Percentiles rank a stretch among this genome's conserved stretches.
These are phyloP conservation scores for Anomalospiza imberbis DNA, from an alignment of 2,797 vertebrate species.

Conservation along the genomic window DNA sequence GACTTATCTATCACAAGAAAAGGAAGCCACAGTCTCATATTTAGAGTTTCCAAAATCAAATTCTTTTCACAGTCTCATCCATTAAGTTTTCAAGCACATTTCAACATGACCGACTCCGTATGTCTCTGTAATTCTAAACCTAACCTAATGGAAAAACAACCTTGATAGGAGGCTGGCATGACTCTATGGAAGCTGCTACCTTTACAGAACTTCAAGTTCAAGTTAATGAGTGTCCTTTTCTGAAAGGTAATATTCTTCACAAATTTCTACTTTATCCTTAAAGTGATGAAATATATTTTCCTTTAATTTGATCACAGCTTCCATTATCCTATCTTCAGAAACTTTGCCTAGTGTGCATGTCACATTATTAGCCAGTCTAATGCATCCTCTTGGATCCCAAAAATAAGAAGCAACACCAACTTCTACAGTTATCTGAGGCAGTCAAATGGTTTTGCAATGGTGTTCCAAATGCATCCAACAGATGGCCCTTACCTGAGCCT, in stretches of 20 bases:
- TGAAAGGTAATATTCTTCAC: slow-evolving; percentile 10
- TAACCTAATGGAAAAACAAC: not conserved
- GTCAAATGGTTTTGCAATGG: not conserved
- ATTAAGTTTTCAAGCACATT: not conserved
- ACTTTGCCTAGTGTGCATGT: not conserved
- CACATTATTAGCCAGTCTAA: not conserved
- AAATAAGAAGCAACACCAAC: not conserved
- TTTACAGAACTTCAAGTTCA: not conserved
- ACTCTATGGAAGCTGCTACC: not conserved
- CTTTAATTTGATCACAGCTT: not conserved
- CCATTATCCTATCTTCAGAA: not conserved
- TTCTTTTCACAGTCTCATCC: not conserved
- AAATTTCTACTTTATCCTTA: slow-evolving; percentile 26
- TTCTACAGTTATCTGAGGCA: not conserved
- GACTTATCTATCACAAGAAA: not conserved
- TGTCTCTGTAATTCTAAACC: not conserved
- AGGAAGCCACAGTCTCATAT: not conserved
- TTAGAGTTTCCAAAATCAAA: not conserved
- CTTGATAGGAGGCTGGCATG: not conserved
- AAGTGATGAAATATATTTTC: not conserved
- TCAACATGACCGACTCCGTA: not conserved
- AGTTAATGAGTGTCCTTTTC: not conserved
- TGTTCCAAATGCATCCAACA: not conserved
- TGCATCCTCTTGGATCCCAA: not conserved
- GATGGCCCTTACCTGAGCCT: slow-evolving; percentile 72